Conservation (phyloP, 2,113 vertebrate species). For the Acinonyx jubatus region DNA sequence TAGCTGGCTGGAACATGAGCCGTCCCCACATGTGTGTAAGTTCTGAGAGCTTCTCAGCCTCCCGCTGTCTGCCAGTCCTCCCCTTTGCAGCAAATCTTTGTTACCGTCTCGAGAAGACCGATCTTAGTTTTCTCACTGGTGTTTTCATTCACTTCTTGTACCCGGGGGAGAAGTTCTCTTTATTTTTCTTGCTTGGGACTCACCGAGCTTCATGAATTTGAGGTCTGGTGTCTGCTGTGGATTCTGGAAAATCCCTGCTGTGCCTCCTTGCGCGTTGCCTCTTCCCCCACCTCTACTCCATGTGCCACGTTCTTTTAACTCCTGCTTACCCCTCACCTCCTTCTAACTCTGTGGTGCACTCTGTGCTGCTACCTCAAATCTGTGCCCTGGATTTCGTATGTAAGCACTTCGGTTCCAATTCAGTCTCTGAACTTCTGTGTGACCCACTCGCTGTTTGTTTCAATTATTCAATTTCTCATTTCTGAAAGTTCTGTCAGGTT, state of each 20-base stretch:
- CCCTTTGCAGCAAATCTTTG: neutral
- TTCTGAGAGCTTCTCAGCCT: neutral
- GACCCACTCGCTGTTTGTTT: neutral
- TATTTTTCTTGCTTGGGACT: neutral
- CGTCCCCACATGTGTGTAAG: neutral
- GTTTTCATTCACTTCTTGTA: neutral
- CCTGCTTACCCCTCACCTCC: fast-evolving
- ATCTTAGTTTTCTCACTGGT: neutral
- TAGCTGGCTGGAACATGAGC: too few relatives aligned
- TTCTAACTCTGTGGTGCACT: neutral
- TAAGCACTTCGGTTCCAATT: neutral
- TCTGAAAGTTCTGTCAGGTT: neutral
- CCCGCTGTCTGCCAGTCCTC: fast-evolving
- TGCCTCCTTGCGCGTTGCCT: fast-evolving
- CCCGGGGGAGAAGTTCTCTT: neutral
- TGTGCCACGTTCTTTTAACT: fast-evolving
- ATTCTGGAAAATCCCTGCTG: too few relatives aligned
- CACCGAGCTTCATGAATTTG: neutral
- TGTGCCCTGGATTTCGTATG: neutral
- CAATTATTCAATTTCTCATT: neutral
- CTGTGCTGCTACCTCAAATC: neutral
- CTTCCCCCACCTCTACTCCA: too few relatives aligned
- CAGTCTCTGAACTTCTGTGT: neutral
- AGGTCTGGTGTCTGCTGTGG: too few relatives aligned
- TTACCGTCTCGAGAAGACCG: neutral